phyloP scores from a whole-genome alignment of 2,888 invertebrate species.

The Autographa gamma region DNA sequence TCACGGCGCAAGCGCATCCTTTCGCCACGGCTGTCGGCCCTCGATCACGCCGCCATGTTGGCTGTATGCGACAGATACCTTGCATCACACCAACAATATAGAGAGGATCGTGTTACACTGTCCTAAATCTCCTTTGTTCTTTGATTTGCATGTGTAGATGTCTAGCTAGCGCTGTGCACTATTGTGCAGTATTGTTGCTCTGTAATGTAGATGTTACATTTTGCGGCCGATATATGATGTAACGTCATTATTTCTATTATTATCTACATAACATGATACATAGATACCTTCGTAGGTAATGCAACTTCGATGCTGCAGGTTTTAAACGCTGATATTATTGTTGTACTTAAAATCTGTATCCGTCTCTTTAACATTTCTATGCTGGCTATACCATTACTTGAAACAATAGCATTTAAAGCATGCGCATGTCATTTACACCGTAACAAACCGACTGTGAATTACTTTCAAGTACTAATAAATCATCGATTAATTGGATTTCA shows the following conservation, averaged over 20 bases:
- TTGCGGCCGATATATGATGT: conserved; percentile 1
- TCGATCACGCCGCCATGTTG: conserved; percentile 80
- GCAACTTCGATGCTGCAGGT: neutral
- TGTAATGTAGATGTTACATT: conserved; percentile 18
- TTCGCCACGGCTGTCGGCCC: conserved; percentile 84
- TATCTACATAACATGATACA: neutral
- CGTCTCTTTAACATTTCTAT: neutral
- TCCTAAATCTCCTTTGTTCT: conserved; percentile 82
- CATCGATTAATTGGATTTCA: conserved; percentile 54
- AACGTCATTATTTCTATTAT: neutral
- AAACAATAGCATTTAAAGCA: neutral
- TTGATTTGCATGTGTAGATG: conserved; percentile 73
- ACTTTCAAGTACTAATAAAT: conserved; percentile 42
- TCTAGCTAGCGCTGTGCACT: conserved; percentile 38
- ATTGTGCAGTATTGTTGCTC: conserved; percentile 39
- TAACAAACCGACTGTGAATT: conserved; percentile 24
- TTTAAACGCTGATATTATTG: too few relatives aligned
- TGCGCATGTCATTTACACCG: conserved; percentile 9
- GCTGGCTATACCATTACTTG: neutral
- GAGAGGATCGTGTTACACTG: conserved; percentile 85
- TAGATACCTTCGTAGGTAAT: neutral
- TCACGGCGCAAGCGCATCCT: conserved; percentile 85
- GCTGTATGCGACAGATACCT: conserved; percentile 79
- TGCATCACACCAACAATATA: conserved; percentile 82
- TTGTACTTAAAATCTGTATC: neutral